A percentile compares a stretch with the other conserved stretches of the same genome.
Evolutionary conservation across 2,797 vertebrate genomes (phyloP).

Genomic region (Melopsittacus undulatus): DNA sequence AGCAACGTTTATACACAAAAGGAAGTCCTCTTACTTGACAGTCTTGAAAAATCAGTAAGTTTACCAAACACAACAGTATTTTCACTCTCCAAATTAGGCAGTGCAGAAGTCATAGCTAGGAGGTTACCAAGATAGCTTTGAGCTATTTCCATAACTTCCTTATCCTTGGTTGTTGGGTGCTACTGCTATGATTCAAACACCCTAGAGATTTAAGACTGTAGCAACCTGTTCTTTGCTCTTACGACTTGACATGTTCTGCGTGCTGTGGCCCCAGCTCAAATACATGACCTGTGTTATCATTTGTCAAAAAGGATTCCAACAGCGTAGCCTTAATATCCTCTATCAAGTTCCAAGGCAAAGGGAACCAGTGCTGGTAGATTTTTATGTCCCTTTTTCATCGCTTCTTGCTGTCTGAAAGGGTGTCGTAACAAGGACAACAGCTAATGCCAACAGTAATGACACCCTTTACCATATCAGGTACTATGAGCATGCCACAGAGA

Average conservation of each 20-base stretch:
- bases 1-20: accelerated
- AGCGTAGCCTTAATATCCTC: not conserved
- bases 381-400: not conserved
- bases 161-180: not conserved
- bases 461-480: not conserved
- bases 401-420: not conserved
- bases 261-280: not conserved
- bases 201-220: not conserved
- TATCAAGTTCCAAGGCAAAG: not conserved
- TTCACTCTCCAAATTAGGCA: not conserved
- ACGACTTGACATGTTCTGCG: not conserved
- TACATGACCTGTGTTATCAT: not conserved
- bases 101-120: not conserved
- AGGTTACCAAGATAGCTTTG: not conserved
- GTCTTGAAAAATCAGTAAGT: not conserved
- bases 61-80: not conserved
- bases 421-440: accelerated
- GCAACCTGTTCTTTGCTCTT: not conserved
- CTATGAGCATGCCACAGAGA: not conserved
- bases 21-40: not conserved
- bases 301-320: not conserved
- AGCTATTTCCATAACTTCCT: not conserved
- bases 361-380: not conserved
- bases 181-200: not conserved
- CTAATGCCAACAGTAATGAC: not conserved